Conservation (phyloP, 2,113 vertebrate species). For the Connochaetes taurinus region DNA sequence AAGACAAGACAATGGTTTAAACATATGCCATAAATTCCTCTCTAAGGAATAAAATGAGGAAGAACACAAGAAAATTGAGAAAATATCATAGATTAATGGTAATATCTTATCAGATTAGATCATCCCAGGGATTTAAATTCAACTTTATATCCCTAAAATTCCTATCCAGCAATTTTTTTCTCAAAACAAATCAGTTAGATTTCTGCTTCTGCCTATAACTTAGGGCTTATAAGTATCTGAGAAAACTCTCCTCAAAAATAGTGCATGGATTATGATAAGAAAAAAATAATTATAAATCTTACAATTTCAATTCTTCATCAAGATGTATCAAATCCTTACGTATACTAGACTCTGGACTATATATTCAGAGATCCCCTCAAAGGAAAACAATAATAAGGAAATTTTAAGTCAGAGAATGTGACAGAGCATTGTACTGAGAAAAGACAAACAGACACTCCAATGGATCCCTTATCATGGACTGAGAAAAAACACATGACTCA, state of each 20-base stretch:
- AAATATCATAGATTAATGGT: background rate
- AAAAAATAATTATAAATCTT: background rate
- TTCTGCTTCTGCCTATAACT: background rate
- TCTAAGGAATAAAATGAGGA: background rate
- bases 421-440: background rate
- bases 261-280: background rate
- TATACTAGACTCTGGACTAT: background rate
- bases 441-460: background rate
- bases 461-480: background rate
- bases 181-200: background rate
- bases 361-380: background rate
- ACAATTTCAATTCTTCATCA: background rate
- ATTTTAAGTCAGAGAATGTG: background rate
- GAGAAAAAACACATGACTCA: background rate
- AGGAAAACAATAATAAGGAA: background rate
- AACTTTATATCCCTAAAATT: background rate
- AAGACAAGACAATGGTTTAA: background rate
- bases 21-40: background rate
- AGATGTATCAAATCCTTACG: background rate
- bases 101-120: background rate
- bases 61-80: background rate
- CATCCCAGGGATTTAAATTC: background rate
- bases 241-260: background rate
- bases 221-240: background rate
- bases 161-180: background rate